phyloP scores from a whole-genome alignment of 2,113 vertebrate species.

The Athene noctua region DNA sequence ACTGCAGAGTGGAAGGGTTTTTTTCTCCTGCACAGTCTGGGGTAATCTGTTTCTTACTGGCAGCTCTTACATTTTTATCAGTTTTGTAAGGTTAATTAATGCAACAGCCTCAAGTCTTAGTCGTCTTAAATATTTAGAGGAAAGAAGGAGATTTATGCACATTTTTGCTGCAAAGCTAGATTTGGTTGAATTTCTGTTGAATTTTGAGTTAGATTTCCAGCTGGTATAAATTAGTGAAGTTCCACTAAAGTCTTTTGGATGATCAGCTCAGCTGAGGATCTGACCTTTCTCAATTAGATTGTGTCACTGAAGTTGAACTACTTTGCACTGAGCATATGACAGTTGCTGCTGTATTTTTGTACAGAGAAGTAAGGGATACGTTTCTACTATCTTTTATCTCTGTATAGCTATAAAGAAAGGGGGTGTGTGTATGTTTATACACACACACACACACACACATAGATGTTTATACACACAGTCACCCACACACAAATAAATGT shows the following conservation, averaged over 20 bases:
- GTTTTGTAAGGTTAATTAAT: slow-evolving; percentile 31
- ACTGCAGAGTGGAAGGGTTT: neutral
- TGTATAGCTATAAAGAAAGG: neutral
- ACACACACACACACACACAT: neutral
- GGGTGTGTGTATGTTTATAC: neutral
- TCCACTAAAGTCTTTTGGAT: neutral
- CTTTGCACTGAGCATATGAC: neutral
- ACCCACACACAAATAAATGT: neutral
- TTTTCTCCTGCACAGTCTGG: neutral
- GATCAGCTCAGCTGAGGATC: neutral
- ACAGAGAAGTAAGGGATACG: neutral
- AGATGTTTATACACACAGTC: neutral
- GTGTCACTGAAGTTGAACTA: neutral
- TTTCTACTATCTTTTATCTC: neutral
- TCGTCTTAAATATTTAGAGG: slow-evolving; percentile 35
- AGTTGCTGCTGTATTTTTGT: neutral
- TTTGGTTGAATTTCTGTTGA: neutral
- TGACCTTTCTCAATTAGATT: neutral
- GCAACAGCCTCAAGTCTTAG: neutral
- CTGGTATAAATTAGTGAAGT: neutral
- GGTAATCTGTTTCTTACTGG: neutral
- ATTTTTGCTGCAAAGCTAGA: neutral
- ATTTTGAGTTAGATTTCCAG: neutral
- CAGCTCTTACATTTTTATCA: neutral
- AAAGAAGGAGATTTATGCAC: neutral